Conservation (phyloP, 1,140 invertebrate genomes). For the Lordiphosa clarofinis region DNA sequence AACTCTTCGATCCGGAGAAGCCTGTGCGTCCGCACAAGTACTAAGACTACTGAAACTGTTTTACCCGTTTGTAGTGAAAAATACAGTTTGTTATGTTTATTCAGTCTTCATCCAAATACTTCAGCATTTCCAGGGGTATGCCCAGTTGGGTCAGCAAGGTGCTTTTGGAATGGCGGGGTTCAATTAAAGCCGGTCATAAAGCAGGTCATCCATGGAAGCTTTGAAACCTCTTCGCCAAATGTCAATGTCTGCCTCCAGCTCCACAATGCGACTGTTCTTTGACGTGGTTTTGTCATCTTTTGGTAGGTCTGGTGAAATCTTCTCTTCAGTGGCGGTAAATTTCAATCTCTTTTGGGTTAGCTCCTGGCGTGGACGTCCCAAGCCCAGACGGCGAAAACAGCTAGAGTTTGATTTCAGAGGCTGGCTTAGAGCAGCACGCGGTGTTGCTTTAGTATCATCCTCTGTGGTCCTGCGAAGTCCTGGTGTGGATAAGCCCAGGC, state of each 20-base stretch:
- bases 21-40: slow-evolving; percentile 90
- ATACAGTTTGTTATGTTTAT: slow-evolving; percentile 38
- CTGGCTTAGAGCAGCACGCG: slow-evolving; percentile 9
- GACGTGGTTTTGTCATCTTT: background rate
- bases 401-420: slow-evolving; percentile 24
- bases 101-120: slow-evolving; percentile 57
- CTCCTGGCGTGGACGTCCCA: slow-evolving; percentile 40
- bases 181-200: slow-evolving; percentile 19
- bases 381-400: slow-evolving; percentile 40
- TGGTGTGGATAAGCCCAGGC: slow-evolving; percentile 16
- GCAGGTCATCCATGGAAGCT: slow-evolving; percentile 49
- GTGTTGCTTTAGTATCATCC: slow-evolving; percentile 18
- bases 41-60: slow-evolving; percentile 74
- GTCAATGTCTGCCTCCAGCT: slow-evolving; percentile 47
- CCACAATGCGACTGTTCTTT: slow-evolving; percentile 25
- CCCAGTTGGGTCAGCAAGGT: slow-evolving; percentile 35
- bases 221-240: slow-evolving; percentile 51
- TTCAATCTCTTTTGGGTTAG: slow-evolving; percentile 51
- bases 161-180: slow-evolving; percentile 23
- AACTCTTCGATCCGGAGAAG: slow-evolving; percentile 91
- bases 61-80: slow-evolving; percentile 15
- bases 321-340: slow-evolving; percentile 23
- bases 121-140: slow-evolving; percentile 49
- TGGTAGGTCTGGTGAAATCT: background rate
- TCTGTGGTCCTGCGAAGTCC: background rate